Evolutionary conservation across 2,888 invertebrate genomes (phyloP).

Genomic region (Macrophya alboannulata): DNA sequence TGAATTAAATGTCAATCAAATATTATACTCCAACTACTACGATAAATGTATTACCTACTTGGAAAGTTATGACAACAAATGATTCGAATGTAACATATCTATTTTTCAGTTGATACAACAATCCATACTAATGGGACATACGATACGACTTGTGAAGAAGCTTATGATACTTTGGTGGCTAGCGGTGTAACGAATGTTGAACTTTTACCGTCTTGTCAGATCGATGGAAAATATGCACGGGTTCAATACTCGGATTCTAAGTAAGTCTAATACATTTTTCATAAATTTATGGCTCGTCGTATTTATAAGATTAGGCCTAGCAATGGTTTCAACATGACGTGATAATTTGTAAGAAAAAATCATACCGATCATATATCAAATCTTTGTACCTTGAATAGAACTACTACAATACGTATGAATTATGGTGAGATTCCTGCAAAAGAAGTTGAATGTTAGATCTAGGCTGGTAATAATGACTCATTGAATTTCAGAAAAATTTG

Average conservation of each 20-base stretch:
- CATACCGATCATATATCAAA: not conserved
- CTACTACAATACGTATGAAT: not conserved
- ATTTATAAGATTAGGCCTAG: constrained; percentile 20
- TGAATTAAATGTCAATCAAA: not conserved
- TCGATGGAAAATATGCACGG: constrained; percentile 81
- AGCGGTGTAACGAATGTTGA: constrained; percentile 72
- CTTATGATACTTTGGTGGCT: constrained; percentile 64
- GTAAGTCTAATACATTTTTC: constrained; percentile 70
- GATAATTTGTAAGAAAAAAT: not conserved
- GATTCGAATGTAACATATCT: not conserved
- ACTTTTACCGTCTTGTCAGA: constrained; percentile 79
- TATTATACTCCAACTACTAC: not conserved
- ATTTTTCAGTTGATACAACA: constrained; percentile 75
- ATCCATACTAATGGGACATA: constrained; percentile 77
- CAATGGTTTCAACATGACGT: not conserved
- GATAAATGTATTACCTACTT: not conserved
- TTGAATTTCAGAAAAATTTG: constrained; percentile 82
- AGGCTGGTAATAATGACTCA: not conserved
- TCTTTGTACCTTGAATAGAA: not conserved
- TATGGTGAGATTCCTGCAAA: not conserved
- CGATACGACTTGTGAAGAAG: constrained; percentile 78
- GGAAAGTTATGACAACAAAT: constrained; percentile 15
- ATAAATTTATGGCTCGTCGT: constrained; percentile 53
- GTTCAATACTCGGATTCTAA: constrained; percentile 77
- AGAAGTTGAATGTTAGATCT: not conserved